Conservation (phyloP, 2,113 vertebrate genomes). For the Hyla sarda region DNA sequence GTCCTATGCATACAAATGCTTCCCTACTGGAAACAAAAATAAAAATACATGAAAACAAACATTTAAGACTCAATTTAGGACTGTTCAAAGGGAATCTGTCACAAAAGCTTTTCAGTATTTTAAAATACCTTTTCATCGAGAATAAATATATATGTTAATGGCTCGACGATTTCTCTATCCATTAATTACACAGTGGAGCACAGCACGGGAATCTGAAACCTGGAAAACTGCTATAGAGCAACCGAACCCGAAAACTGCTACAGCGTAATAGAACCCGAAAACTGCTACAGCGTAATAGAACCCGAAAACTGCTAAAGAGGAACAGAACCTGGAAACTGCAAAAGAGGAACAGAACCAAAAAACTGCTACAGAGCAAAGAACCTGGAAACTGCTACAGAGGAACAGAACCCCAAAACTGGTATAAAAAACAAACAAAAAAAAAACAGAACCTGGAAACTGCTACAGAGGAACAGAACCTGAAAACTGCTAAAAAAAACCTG, state of each 20-base stretch:
- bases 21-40: constrained; percentile 78
- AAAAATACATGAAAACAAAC: constrained; percentile 22
- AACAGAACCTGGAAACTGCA: too few relatives aligned
- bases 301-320: too few relatives aligned
- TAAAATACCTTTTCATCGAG: neutral
- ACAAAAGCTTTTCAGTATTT: neutral
- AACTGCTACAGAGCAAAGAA: neutral
- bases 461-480: neutral
- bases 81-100: neutral
- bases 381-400: too few relatives aligned
- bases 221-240: neutral
- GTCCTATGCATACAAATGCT: constrained; percentile 90
- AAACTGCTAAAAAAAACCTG: too few relatives aligned
- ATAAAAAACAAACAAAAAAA: too few relatives aligned
- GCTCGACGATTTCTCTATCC: neutral
- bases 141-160: constrained; percentile 5
- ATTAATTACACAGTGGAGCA: neutral
- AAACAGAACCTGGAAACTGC: too few relatives aligned
- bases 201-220: neutral
- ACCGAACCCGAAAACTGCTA: too few relatives aligned
- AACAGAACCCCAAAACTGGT: too few relatives aligned
- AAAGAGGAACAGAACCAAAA: too few relatives aligned
- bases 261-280: too few relatives aligned
- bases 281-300: too few relatives aligned
- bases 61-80: neutral